Percentiles rank a stretch among this genome's conserved stretches.
phyloP scores from a whole-genome alignment of 2,797 vertebrate genomes.

The Pseudochaenichthys georgianus region DNA sequence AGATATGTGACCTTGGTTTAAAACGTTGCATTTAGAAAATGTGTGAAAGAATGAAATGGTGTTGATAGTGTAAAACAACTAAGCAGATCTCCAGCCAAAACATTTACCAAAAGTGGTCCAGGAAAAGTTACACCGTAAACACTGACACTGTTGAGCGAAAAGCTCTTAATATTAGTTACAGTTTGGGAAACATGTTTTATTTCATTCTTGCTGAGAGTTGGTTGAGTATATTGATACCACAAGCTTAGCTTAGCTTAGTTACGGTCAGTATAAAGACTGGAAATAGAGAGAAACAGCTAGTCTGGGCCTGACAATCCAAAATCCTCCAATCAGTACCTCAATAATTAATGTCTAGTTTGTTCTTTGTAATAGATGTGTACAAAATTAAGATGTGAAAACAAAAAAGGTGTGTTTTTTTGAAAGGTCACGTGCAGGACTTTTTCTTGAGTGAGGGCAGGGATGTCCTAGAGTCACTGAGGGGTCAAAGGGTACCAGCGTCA shows the following conservation, averaged over 20 bases:
- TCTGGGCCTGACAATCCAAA: neutral
- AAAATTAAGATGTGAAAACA: neutral
- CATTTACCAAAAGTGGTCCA: neutral
- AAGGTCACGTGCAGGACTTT: neutral
- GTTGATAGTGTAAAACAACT: constrained; percentile 12
- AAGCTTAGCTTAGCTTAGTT: constrained; percentile 8
- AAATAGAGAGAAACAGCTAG: neutral
- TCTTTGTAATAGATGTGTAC: neutral
- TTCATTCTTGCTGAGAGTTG: neutral
- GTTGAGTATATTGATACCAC: neutral
- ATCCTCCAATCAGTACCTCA: too few relatives aligned
- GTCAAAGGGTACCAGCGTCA: neutral
- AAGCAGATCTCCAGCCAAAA: constrained; percentile 6
- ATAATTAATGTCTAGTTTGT: neutral
- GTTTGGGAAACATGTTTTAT: neutral
- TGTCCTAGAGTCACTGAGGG: neutral
- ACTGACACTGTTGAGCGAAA: neutral
- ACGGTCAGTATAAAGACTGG: neutral
- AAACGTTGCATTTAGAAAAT: constrained; percentile 27
- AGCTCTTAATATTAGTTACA: neutral
- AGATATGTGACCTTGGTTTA: neutral
- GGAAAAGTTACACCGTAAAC: neutral
- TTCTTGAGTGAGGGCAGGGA: neutral
- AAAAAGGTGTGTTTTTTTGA: neutral
- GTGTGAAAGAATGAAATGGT: constrained; percentile 9